A percentile compares a stretch with the other conserved stretches of the same genome.
Evolutionary conservation across 2,113 vertebrate species (phyloP).

Genomic region (Crotalus viridis): DNA sequence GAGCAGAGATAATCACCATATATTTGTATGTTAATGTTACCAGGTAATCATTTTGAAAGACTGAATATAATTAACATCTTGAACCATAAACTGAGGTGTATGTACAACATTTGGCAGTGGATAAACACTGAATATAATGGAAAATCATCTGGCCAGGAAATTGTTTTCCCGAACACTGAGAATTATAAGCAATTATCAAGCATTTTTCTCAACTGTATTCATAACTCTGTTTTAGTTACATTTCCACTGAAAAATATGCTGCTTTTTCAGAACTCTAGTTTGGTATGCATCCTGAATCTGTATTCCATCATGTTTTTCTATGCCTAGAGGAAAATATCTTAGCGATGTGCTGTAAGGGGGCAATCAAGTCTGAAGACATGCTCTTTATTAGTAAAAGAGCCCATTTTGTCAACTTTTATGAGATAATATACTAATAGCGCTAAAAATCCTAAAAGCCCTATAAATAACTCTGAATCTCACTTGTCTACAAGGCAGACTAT

Average conservation of each 20-base stretch:
- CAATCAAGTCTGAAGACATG: conserved; percentile 53
- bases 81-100: conserved; percentile 61
- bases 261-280: conserved; percentile 55
- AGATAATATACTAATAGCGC: conserved; percentile 11
- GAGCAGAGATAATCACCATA: conserved; percentile 48
- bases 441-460: conserved; percentile 43
- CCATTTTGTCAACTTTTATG: conserved; percentile 51
- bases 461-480: conserved; percentile 32
- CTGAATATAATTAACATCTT: conserved; percentile 58
- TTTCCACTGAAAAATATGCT: conserved; percentile 46
- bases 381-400: conserved; percentile 44
- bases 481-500: neutral
- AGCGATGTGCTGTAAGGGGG: conserved; percentile 44
- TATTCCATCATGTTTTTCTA: conserved; percentile 44
- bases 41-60: conserved; percentile 59
- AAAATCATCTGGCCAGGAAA: conserved; percentile 66
- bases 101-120: conserved; percentile 45
- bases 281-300: conserved; percentile 39
- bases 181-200: conserved; percentile 70
- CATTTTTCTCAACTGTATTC: conserved; percentile 57
- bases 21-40: conserved; percentile 68
- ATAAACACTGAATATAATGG: conserved; percentile 49
- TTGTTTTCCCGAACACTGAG: conserved; percentile 67
- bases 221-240: conserved; percentile 62
- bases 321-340: conserved; percentile 50